A percentile compares a stretch with the other conserved stretches of the same genome.
Conservation (phyloP, 2,888 invertebrate species). For the Chrysopilus asiliformis region DNA sequence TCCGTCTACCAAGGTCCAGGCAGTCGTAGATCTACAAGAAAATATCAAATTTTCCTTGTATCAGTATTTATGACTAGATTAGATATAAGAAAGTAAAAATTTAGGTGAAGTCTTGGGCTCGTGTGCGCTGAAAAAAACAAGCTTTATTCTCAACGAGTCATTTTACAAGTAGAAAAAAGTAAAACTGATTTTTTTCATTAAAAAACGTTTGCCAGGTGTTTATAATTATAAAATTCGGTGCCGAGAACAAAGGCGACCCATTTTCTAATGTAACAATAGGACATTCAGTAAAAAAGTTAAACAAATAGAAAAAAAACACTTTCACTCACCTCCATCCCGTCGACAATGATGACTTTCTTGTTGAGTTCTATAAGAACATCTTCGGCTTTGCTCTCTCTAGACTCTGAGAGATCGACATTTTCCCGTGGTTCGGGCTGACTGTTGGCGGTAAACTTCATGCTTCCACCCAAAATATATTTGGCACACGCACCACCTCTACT, state of each 20-base stretch:
- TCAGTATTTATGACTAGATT: no score
- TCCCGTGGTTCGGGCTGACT: not conserved
- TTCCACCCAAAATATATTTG: not conserved
- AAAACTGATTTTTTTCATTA: not conserved
- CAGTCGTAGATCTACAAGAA: slow-evolving; percentile 64
- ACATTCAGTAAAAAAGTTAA: no score
- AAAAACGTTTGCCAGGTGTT: not conserved
- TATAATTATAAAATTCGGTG: not conserved
- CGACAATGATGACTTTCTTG: slow-evolving; percentile 35
- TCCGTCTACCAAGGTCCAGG: slow-evolving; percentile 76
- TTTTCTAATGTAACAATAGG: no score
- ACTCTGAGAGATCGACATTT: not conserved
- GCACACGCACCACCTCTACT: not conserved
- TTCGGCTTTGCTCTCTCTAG: not conserved
- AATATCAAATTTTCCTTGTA: not conserved
- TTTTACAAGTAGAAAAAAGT: no score
- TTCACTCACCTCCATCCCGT: slow-evolving; percentile 30
- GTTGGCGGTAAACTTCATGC: not conserved
- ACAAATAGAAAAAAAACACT: no score
- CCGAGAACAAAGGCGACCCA: no score
- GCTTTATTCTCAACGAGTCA: no score
- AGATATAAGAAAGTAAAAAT: no score
- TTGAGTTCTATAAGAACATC: slow-evolving; percentile 18
- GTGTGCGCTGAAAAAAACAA: no score
- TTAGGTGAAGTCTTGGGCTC: no score